A percentile compares a stretch with the other conserved stretches of the same genome.
phyloP scores from a whole-genome alignment of 2,113 vertebrate genomes.

The Columba janthina region DNA sequence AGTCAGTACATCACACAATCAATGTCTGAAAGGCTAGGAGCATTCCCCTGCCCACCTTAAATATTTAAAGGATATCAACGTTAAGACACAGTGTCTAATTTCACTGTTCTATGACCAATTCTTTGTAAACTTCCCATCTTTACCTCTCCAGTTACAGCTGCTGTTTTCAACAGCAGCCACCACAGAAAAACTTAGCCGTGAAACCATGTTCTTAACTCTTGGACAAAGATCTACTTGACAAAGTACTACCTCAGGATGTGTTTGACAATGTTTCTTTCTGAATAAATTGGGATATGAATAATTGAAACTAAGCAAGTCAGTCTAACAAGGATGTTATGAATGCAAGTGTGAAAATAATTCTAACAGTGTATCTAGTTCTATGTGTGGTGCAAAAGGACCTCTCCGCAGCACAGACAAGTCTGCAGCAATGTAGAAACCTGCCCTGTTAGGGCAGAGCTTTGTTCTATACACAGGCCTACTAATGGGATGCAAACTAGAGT shows the following conservation, averaged over 20 bases:
- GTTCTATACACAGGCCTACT: not conserved
- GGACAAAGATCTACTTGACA: not conserved
- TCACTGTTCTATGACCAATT: not conserved
- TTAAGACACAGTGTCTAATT: not conserved
- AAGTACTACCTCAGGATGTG: not conserved
- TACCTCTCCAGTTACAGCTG: not conserved
- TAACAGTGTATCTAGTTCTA: not conserved
- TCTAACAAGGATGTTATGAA: not conserved
- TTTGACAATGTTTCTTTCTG: not conserved
- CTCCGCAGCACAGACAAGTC: not conserved
- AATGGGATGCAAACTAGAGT: not conserved
- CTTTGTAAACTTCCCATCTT: not conserved
- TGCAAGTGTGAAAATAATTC: not conserved
- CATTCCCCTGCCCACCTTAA: not conserved
- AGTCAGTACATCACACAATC: not conserved
- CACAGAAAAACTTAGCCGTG: not conserved
- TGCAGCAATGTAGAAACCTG: not conserved
- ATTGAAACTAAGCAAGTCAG: not conserved
- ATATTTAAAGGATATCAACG: not conserved
- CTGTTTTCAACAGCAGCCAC: not conserved
- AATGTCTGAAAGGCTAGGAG: not conserved
- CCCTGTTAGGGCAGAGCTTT: rapidly evolving
- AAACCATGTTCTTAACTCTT: not conserved
- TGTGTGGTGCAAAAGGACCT: rapidly evolving
- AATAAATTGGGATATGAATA: not conserved